A percentile compares a stretch with the other conserved stretches of the same genome.
phyloP scores from a whole-genome alignment of 2,797 vertebrate genomes.

The Poeciliopsis presidionis region DNA sequence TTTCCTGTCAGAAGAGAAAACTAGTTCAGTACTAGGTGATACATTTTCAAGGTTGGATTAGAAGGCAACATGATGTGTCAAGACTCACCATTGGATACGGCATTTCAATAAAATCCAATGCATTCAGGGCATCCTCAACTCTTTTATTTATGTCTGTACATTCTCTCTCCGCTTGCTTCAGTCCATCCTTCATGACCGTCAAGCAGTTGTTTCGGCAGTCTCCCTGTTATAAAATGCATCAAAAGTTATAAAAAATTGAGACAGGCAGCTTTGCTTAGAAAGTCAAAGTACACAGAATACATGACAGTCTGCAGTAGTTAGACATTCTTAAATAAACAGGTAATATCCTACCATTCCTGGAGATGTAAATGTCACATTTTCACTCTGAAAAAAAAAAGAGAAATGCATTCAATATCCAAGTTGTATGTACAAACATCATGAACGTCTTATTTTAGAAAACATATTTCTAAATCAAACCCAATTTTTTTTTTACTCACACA shows the following conservation, averaged over 20 bases:
- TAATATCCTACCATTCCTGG: conserved; percentile 51
- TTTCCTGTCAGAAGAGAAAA: not conserved
- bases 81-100: conserved; percentile 14
- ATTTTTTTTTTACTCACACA: conserved; percentile 56
- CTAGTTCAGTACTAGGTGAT: conserved; percentile 5
- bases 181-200: fast-evolving
- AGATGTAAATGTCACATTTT: not conserved
- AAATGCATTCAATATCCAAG: not conserved
- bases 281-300: not conserved
- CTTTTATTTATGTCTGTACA: fast-evolving
- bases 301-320: not conserved
- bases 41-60: not conserved
- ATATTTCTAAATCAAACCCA: not conserved
- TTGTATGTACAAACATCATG: not conserved
- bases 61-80: not conserved
- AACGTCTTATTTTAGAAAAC: not conserved
- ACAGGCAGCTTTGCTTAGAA: not conserved
- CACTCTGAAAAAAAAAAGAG: conserved; percentile 12
- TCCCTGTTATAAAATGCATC: not conserved
- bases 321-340: not conserved
- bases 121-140: fast-evolving
- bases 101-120: fast-evolving
- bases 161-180: fast-evolving
- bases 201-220: fast-evolving
- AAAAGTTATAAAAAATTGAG: not conserved